Conservation (phyloP, 2,113 vertebrate genomes). For the Chloroceryle aenea region DNA sequence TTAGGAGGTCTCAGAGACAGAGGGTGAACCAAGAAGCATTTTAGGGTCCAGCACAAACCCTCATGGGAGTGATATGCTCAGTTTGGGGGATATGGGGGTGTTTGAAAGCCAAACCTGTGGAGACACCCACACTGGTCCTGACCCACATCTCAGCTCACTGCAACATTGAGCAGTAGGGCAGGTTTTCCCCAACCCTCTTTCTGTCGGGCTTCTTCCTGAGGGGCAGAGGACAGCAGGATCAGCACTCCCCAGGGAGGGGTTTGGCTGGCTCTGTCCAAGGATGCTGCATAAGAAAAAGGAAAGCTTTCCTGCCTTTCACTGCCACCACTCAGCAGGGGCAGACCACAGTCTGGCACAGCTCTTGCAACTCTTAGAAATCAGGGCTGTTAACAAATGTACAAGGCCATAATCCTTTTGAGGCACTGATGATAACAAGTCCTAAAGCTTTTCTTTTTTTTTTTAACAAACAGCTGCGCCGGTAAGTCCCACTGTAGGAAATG, state of each 20-base stretch:
- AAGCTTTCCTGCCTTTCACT: slow-evolving; percentile 19
- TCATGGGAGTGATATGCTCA: background rate
- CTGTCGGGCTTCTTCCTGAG: background rate
- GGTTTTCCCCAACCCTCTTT: background rate
- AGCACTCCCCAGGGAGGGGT: background rate
- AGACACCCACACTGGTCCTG: background rate
- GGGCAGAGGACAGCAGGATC: background rate
- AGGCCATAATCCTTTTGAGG: slow-evolving; percentile 43
- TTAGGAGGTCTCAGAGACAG: background rate
- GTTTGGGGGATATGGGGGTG: accelerated
- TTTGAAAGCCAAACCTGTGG: accelerated
- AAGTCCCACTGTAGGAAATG: slow-evolving; percentile 50
- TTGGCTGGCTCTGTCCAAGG: background rate
- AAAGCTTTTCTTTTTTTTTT: background rate
- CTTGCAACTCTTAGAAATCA: slow-evolving; percentile 56
- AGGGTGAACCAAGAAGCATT: background rate
- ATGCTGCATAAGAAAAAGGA: slow-evolving; percentile 11
- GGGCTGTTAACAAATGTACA: slow-evolving; percentile 47
- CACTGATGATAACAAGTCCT: slow-evolving; percentile 22
- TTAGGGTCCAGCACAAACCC: background rate
- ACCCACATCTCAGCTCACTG: background rate
- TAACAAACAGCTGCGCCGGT: background rate
- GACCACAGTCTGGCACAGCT: slow-evolving; percentile 30
- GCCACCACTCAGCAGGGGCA: slow-evolving; percentile 44
- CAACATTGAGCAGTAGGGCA: background rate